Evolutionary conservation across 1,140 invertebrate species (phyloP), one percentile per base, ranked within the genome.

Genomic region (Bombus turneri): DNA sequence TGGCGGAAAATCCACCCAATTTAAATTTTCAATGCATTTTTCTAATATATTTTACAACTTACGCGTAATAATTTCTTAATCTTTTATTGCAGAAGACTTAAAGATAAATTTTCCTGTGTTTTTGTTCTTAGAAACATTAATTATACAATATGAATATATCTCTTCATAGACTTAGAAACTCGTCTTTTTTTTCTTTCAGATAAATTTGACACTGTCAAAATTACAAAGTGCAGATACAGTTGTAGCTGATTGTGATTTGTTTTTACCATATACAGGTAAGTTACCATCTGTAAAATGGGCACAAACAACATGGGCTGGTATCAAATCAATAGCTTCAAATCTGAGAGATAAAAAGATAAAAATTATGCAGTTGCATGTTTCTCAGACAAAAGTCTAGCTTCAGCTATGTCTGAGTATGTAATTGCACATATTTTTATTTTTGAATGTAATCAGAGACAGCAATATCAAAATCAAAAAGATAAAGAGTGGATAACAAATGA

Each of bases 321-420:
- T 95, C 18, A 95, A 96, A 72, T 57, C 64, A 18, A 79, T 95
- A 25, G 66, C 91, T n/a, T 86, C 85, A 71, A 43, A 85, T 66
- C 87, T 94, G 37, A 85, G 88, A 71, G 73, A 89, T 59, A 88
- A 92, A 57, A 91, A 90, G 79, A 77, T 88, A 13, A 66, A 88
- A 66, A 88, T 68, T 95, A 91, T 71, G 53, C 92, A 25, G 89
- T 96, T 71, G 95, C 95, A 39, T 92, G 96, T 85, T 95, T 95
- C 81, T 95, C 94, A 22, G 94, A 94, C n/a, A 91, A 93, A 37
- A 86, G 91, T 41, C 96, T 96, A 90, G 95, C 96, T 25, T 83
- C 92, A 57, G 91, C 95, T n/a, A 96, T 96, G 95, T 95, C 94
- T 0, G 96, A 96, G 91, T 96, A 96, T 91, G 95, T 96, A 6